phyloP scores from a whole-genome alignment of 2,888 invertebrate genomes.

The Melanchra persicariae region DNA sequence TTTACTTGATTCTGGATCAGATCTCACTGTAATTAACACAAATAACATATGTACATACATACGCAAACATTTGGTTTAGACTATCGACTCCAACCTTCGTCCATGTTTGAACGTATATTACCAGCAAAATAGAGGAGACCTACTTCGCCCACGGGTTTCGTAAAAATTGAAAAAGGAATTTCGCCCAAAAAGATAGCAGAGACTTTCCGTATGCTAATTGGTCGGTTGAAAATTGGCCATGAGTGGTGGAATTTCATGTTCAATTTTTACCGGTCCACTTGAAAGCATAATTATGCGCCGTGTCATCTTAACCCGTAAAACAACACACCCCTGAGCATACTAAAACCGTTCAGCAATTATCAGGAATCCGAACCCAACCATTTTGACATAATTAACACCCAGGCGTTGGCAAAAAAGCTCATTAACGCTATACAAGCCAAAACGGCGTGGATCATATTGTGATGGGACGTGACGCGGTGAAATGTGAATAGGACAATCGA shows the following conservation, averaged over 20 bases:
- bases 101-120: neutral
- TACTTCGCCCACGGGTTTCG: neutral
- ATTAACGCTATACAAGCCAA: constrained; percentile 59
- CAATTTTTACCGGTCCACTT: constrained; percentile 5
- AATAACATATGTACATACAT: constrained; percentile 9
- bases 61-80: constrained; percentile 15
- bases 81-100: neutral
- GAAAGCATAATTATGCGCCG: neutral
- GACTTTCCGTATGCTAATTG: constrained; percentile 35
- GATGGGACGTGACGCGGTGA: constrained; percentile 62
- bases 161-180: constrained; percentile 17
- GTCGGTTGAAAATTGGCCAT: constrained; percentile 17
- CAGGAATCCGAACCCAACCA: neutral
- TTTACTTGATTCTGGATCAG: constrained; percentile 38
- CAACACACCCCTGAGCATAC: neutral
- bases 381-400: constrained; percentile 37
- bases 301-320: neutral
- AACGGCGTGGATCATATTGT: constrained; percentile 58
- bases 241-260: constrained; percentile 2
- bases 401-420: constrained; percentile 59
- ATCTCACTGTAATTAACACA: constrained; percentile 35
- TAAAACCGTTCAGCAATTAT: neutral
- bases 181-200: constrained; percentile 29
- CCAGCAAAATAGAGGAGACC: constrained; percentile 16
- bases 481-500: constrained; percentile 70